Base-by-base conservation (phyloP, 2,888 invertebrate species). In the Brachynemurus nebulosus region DNA sequence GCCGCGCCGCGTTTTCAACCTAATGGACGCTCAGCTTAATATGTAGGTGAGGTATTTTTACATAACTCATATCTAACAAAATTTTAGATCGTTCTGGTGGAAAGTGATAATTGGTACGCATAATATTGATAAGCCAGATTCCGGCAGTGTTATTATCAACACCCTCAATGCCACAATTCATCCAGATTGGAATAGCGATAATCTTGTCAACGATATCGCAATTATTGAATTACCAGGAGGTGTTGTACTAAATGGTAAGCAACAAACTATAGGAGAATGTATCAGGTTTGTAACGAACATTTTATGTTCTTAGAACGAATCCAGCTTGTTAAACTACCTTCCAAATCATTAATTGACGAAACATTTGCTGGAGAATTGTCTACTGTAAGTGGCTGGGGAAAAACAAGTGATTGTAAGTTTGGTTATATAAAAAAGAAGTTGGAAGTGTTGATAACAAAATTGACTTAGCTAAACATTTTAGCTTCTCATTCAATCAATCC, bases 321-420 rank as follows among this genome's bases (percentile, higher is more conserved):
- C 12, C 33, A 42, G 14, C 18, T 20, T 19, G 14, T 30, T 20
- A 17, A 7, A 12, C 42, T 42, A 9, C 42, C 42, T 3, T 19
- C 12, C n/a, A 30, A 12, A 16, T 42, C 42, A 2, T 19, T 34
- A 11, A 17, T 9, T 12, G 11, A 17, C 4, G 17, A 42, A 20
- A 11, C 30, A 4, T 42, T 30, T 19, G 25, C n/a, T 2, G 34
- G 34, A 20, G n/a, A 34, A 34, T 8, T 17, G 2, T 18, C 33
- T n/a, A 33, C 33, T 12, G 19, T 42, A 14, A 43, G 38, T 21
- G 38, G 38, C 23, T 43, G 45, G 45, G 40, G 40, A 19, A 45
- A 16, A 40, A 30, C 20, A 7, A 18, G 16, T 14, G 27, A 40
- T 17, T 7, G 17, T 20, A 11, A 37, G 21, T 19, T 20, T 17